Evolutionary conservation across 2,797 vertebrate genomes (phyloP).

Genomic region (Characodon lateralis): DNA sequence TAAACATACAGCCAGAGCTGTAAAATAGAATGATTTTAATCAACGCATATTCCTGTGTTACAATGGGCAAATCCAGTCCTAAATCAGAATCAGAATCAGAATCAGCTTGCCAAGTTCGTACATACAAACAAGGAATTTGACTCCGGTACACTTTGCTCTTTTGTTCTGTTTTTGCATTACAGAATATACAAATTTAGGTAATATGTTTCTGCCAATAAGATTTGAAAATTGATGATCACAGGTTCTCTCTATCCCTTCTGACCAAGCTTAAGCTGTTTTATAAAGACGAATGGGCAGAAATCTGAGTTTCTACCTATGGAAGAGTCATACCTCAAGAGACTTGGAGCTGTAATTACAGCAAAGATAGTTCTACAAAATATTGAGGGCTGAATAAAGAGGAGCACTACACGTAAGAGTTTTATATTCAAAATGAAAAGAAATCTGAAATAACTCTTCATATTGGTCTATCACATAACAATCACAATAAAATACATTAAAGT

Average conservation of each 20-base stretch:
- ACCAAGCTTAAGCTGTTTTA: neutral
- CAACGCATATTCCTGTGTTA: neutral
- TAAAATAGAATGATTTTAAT: neutral
- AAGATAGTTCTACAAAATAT: neutral
- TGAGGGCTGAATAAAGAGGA: neutral
- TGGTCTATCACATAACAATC: no score
- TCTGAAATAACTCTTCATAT: no score
- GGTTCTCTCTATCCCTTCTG: neutral
- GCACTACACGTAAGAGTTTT: neutral
- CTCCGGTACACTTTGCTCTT: no score
- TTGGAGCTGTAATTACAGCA: neutral
- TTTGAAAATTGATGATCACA: neutral
- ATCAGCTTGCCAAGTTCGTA: no score
- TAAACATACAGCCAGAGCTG: neutral
- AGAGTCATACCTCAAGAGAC: neutral
- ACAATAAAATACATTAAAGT: no score
- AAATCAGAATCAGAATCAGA: no score
- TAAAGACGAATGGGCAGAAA: neutral
- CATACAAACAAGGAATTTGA: no score
- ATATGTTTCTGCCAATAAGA: neutral
- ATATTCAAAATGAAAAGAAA: no score
- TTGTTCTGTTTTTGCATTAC: no score
- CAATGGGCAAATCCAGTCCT: neutral
- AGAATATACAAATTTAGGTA: no score
- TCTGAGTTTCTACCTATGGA: neutral